A percentile compares a stretch with the other conserved stretches of the same genome.
These are phyloP conservation scores for Uromys caudimaculatus DNA, from an alignment of 2,797 vertebrate species.

Conservation along the genomic window DNA sequence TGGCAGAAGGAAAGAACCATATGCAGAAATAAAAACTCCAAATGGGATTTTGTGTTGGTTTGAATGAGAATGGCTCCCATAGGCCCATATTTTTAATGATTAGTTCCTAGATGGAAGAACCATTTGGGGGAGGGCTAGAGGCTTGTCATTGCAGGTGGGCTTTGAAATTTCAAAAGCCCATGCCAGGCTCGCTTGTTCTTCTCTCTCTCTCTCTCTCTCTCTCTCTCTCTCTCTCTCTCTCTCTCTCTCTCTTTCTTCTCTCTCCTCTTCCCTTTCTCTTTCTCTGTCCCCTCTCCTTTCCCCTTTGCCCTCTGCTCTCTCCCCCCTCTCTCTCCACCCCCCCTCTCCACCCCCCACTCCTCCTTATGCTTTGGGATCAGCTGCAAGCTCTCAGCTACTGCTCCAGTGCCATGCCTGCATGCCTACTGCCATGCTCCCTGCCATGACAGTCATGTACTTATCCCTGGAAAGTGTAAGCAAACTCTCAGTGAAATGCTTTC, in stretches of 20 bases:
- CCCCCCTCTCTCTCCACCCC: neutral
- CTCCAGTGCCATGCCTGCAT: neutral
- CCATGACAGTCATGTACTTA: neutral
- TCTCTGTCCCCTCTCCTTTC: neutral
- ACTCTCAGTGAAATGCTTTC: neutral
- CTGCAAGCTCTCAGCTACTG: neutral
- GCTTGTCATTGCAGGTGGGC: neutral
- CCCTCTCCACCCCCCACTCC: rapidly evolving
- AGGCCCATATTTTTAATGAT: too few relatives aligned
- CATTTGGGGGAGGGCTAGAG: neutral
- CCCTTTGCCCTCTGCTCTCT: too few relatives aligned
- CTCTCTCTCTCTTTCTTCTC: neutral
- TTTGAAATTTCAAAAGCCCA: neutral
- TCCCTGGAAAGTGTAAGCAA: neutral
- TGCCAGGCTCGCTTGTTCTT: neutral
- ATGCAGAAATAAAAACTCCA: neutral
- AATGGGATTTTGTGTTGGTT: neutral
- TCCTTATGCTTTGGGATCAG: neutral
- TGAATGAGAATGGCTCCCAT: neutral
- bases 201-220: neutral
- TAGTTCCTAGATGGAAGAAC: neutral
- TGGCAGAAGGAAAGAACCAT: too few relatives aligned
- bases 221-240: neutral
- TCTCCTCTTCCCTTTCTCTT: too few relatives aligned
- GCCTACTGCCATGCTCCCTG: neutral